A percentile compares a stretch with the other conserved stretches of the same genome.
phyloP scores from a whole-genome alignment of 92 coral and sea anemone genomes.

The Heliopora coerulea region DNA sequence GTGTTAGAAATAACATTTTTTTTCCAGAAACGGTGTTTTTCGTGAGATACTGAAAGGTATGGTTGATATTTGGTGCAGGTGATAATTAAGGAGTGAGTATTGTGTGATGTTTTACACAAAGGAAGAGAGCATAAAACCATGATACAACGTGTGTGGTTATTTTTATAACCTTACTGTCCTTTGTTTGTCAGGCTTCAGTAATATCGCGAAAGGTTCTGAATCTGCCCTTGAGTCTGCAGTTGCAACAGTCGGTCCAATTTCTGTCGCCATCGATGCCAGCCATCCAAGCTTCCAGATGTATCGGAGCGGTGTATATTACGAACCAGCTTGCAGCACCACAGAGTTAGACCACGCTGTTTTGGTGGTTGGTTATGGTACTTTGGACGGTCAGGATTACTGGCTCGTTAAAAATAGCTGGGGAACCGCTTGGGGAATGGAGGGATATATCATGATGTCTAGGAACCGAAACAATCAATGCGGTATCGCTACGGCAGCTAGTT shows the following conservation, averaged over 20 bases:
- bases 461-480: constrained; percentile 95
- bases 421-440: constrained; percentile 75
- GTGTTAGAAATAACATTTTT: too few relatives aligned
- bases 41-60: too few relatives aligned
- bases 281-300: constrained; percentile 41
- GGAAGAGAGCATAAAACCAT: too few relatives aligned
- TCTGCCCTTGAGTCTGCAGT: constrained; percentile 51
- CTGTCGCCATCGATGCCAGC: constrained; percentile 65
- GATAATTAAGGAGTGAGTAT: too few relatives aligned
- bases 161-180: too few relatives aligned
- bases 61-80: too few relatives aligned
- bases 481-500: constrained; percentile 76
- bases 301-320: constrained; percentile 30
- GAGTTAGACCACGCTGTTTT: constrained; percentile 79
- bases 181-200: constrained; percentile 19
- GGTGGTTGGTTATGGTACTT: constrained; percentile 87
- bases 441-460: constrained; percentile 95
- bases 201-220: constrained; percentile 36
- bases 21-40: too few relatives aligned
- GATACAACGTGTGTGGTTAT: too few relatives aligned
- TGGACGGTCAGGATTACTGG: constrained; percentile 85
- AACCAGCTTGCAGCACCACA: constrained; percentile 61
- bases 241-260: constrained; percentile 67
- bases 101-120: too few relatives aligned
- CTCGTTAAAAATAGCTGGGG: constrained; percentile 98